A percentile compares a stretch with the other conserved stretches of the same genome.
These are phyloP conservation scores for Drosophila greeni DNA, from an alignment of 2,888 invertebrate species.

Conservation along the genomic window DNA sequence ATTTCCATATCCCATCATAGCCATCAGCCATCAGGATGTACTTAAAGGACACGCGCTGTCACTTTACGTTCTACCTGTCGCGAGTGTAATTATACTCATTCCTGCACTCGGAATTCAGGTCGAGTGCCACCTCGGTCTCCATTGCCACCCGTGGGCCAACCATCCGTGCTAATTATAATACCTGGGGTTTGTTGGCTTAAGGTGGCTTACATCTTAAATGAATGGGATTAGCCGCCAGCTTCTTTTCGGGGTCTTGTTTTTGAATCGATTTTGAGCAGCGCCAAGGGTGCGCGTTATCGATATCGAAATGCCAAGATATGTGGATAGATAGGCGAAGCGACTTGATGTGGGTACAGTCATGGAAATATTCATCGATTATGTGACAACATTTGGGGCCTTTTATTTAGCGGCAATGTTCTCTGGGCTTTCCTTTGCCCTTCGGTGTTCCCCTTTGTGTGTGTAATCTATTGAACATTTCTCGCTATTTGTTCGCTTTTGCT, in stretches of 20 bases:
- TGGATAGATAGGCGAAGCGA: background rate
- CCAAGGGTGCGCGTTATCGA: constrained; percentile 17
- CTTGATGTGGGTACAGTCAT: constrained; percentile 28
- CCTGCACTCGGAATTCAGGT: constrained; percentile 9
- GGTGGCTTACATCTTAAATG: constrained; percentile 21
- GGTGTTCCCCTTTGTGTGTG: constrained; percentile 22
- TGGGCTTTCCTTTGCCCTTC: constrained; percentile 28
- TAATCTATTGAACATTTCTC: constrained; percentile 33
- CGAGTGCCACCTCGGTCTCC: constrained; percentile 6
- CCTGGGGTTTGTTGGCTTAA: constrained; percentile 24
- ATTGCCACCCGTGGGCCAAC: constrained; percentile 15
- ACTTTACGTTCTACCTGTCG: constrained; percentile 49
- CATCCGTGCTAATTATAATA: constrained; percentile 35
- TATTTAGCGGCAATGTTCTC: constrained; percentile 36
- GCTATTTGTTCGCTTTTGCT: constrained; percentile 14
- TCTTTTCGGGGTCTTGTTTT: constrained; percentile 5
- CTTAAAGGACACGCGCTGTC: constrained; percentile 39
- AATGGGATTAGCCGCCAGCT: constrained; percentile 33
- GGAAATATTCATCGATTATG: constrained; percentile 63
- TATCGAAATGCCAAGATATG: constrained; percentile 10
- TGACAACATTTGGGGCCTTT: constrained; percentile 48
- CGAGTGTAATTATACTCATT: constrained; percentile 45
- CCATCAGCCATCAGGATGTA: constrained; percentile 30
- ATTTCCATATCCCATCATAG: constrained; percentile 36
- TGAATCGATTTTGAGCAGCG: constrained; percentile 5